Evolutionary conservation across 35 echinoderm and acorn worm genomes (phyloP), one percentile per base, ranked within the genome.

Genomic region (Apostichopus japonicus): DNA sequence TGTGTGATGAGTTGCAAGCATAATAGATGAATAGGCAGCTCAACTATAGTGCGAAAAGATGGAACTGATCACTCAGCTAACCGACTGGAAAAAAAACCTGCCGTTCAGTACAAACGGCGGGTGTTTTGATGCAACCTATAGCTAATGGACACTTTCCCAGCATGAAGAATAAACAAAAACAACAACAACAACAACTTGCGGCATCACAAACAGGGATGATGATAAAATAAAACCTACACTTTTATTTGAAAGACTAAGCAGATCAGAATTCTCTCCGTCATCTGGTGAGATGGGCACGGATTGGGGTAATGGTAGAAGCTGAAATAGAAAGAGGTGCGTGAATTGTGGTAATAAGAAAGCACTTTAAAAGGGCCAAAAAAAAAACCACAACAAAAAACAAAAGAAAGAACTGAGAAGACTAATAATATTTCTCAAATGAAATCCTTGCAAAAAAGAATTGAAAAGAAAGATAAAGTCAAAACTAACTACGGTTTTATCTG

Each of bases 221-320:
- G 2, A 22, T 65, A 17, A 33, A 13, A 55, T 87, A 61, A 63
- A 1, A 92, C 96, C 93, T 92, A 98, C 96, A 90, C 81, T 98
- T 95, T 98, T 98, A 70, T 95, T 94, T 23, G 67, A 79, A 65
- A 93, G 86, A 11, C 83, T 92, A 65, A 90, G 92, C 10, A 95
- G 61, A 80, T 98, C 95, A 24, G 92, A 65, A 59, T 98, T 98
- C 58, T 98, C 97, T 22, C 95, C 95, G 24, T 98, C 95, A 86
- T 98, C 97, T 7, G 97, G 97, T 23, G 97, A 98, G 10, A 98
- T 94, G 4, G 97, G 97, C 59, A 98, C 83, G 52, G 97, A 98
- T 63, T 98, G 96, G 23, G 97, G 97, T 56, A 98, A 78, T 75
- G 97, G 97, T 73, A 98, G 72, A 4, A 98, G 92, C 97, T 98